A percentile compares a stretch with the other conserved stretches of the same genome.
Evolutionary conservation across 1,140 invertebrate genomes (phyloP).

Genomic region (Wasmannia auropunctata): DNA sequence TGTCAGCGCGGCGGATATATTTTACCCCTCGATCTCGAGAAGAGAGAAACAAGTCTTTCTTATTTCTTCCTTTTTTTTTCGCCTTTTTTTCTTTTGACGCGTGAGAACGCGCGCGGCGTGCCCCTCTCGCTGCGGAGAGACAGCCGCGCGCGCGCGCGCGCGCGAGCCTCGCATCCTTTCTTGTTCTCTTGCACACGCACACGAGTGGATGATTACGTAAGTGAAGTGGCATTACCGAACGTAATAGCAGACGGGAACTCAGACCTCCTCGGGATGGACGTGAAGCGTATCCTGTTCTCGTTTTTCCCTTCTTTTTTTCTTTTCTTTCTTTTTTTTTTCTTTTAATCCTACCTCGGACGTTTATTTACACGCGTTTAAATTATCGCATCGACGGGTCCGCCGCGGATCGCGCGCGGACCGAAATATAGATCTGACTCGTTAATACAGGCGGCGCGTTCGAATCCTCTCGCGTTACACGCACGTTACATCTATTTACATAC

Average conservation of each 20-base stretch:
- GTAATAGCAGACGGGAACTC: slow-evolving; percentile 51
- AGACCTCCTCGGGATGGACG: slow-evolving; percentile 61
- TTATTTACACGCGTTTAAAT: slow-evolving; percentile 53
- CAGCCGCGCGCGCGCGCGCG: slow-evolving; percentile 28
- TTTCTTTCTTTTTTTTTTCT: not conserved
- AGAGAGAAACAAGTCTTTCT: slow-evolving; percentile 65
- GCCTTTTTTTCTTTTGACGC: not conserved
- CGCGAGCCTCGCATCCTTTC: slow-evolving; percentile 39
- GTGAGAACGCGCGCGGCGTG: slow-evolving; percentile 21
- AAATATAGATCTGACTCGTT: slow-evolving; percentile 45
- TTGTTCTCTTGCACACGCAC: slow-evolving; percentile 71
- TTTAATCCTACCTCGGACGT: slow-evolving; percentile 44
- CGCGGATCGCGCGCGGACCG: not conserved
- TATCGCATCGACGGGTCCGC: slow-evolving; percentile 24
- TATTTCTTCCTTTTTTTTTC: slow-evolving; percentile 23
- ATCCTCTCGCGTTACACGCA: slow-evolving; percentile 2
- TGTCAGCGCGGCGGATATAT: slow-evolving; percentile 42
- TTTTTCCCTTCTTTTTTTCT: slow-evolving; percentile 11
- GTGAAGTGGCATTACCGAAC: slow-evolving; percentile 59
- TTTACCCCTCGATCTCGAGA: slow-evolving; percentile 66
- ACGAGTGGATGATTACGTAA: slow-evolving; percentile 69
- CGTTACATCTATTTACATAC: slow-evolving; percentile 53
- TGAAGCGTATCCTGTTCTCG: slow-evolving; percentile 68
- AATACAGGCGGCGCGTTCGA: slow-evolving; percentile 8
- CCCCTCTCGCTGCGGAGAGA: slow-evolving; percentile 19